A percentile compares a stretch with the other conserved stretches of the same genome.
phyloP scores from a whole-genome alignment of 2,888 invertebrate genomes.

The Sinotaia quadrata region DNA sequence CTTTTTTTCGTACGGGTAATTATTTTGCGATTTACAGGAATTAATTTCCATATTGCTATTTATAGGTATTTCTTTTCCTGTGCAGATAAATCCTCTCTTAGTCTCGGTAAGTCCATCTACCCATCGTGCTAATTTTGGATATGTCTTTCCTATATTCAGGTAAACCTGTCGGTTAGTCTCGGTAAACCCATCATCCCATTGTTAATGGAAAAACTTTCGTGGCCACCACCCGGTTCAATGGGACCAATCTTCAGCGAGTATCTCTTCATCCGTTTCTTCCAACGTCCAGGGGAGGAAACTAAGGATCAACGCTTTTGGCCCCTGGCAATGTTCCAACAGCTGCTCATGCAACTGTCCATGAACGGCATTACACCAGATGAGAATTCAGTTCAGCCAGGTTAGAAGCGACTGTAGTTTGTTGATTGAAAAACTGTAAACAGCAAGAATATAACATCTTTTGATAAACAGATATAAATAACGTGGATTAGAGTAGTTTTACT shows the following conservation, averaged over 20 bases:
- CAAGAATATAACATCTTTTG: too few relatives aligned
- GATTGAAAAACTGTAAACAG: too few relatives aligned
- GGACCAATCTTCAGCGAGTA: constrained; percentile 70
- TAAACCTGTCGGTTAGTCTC: constrained; percentile 62
- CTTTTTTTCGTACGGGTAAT: too few relatives aligned
- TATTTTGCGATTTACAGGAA: too few relatives aligned
- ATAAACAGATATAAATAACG: too few relatives aligned
- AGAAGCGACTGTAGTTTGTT: too few relatives aligned
- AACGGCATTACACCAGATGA: constrained; percentile 56
- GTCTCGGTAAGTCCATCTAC: too few relatives aligned
- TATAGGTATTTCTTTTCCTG: too few relatives aligned
- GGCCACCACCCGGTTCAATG: constrained; percentile 69
- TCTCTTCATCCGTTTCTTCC: constrained; percentile 58
- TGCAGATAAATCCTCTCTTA: too few relatives aligned
- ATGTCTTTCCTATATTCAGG: constrained; percentile 47
- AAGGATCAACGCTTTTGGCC: constrained; percentile 63
- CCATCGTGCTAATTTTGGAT: too few relatives aligned
- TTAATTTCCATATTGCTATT: too few relatives aligned
- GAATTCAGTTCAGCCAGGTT: constrained; percentile 46
- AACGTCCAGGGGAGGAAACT: constrained; percentile 11
- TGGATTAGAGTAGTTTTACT: too few relatives aligned
- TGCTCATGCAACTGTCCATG: constrained; percentile 66
- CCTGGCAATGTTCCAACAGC: constrained; percentile 62
- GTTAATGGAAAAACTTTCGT: constrained; percentile 65
- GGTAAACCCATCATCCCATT: constrained; percentile 68